Conservation (phyloP, 2,797 vertebrate genomes). For the Halcyon badia region DNA sequence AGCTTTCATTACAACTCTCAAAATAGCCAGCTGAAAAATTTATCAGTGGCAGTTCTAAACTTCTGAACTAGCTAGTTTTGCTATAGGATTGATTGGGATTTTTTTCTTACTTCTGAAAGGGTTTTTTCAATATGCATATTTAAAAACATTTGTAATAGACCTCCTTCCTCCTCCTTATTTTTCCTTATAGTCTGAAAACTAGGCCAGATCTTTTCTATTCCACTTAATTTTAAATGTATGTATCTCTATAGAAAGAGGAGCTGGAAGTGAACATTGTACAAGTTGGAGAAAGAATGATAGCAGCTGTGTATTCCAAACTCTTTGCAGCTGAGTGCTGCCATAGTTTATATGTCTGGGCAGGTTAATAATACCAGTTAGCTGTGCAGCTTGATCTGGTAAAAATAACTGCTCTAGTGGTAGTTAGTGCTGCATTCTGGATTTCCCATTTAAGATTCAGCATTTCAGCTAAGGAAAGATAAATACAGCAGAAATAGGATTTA, state of each 20-base stretch:
- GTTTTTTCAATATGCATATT: background rate
- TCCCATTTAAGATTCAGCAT: background rate
- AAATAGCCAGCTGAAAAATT: background rate
- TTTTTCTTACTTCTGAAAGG: background rate
- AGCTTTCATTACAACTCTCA: background rate
- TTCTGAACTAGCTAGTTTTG: background rate
- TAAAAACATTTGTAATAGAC: background rate
- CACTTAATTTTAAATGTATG: background rate
- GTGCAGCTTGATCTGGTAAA: background rate
- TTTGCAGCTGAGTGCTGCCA: background rate
- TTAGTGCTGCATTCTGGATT: background rate
- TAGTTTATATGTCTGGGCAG: background rate
- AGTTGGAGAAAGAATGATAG: background rate
- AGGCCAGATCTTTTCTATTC: background rate
- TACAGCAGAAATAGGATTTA: background rate
- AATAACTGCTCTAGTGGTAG: background rate
- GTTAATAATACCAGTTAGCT: background rate
- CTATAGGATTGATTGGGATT: background rate
- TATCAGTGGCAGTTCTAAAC: background rate
- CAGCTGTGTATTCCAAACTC: background rate
- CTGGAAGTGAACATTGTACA: background rate
- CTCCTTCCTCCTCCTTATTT: background rate
- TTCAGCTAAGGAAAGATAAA: background rate
- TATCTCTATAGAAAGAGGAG: background rate
- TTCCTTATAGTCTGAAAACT: background rate